Base-by-base conservation (phyloP, 2,888 invertebrate species). In the Sesia apiformis region DNA sequence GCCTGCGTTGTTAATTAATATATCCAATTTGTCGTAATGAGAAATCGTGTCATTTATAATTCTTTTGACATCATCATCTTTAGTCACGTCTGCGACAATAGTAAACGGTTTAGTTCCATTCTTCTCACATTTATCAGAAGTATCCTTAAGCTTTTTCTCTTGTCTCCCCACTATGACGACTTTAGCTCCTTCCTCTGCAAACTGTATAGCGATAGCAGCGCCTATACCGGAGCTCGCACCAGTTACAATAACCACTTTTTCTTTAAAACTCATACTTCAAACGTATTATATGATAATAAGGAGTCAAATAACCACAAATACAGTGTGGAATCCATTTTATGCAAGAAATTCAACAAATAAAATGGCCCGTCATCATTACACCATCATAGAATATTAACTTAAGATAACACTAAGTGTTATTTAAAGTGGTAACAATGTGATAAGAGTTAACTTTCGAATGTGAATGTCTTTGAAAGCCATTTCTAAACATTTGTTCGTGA, bases 1-100 rank as follows among this genome's bases (percentile, higher is more conserved):
- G 3, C 72, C 72, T 38, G 71, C 73, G 54, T 70, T 73, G 58
- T 73, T 73, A 3, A 74, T 56, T 49, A 73, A 58, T 7, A 73
- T 59, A 38, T 73, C 65, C 4, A 72, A 55, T 61, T 61, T 69
- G 3, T 60, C 54, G 54, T 62, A 72, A 4, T 58, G 52, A 0
- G 55, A 53, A 3, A 70, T 53, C 3, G 73, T 70, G 38, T 58
- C 57, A 1, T 49, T 42, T 4, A 73, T 54, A 1, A 73, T 64
- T 53, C 58, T 66, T 42, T 61, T 60, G 2, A 59, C 53, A 38
- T 74, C 70, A 4, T 59, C 63, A 23, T 65, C 68, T 46, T 67
- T 63, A 0, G 65, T 64, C 5, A 74, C 62, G 7, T 74, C 71
- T 6, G 70, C 72, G 38, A 58, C 55, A 6, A 74, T 57, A 3